Percentiles rank a stretch among this genome's conserved stretches.
These are phyloP conservation scores for Dicyrtomina minuta DNA, from an alignment of 2,888 invertebrate genomes.

Conservation along the genomic window DNA sequence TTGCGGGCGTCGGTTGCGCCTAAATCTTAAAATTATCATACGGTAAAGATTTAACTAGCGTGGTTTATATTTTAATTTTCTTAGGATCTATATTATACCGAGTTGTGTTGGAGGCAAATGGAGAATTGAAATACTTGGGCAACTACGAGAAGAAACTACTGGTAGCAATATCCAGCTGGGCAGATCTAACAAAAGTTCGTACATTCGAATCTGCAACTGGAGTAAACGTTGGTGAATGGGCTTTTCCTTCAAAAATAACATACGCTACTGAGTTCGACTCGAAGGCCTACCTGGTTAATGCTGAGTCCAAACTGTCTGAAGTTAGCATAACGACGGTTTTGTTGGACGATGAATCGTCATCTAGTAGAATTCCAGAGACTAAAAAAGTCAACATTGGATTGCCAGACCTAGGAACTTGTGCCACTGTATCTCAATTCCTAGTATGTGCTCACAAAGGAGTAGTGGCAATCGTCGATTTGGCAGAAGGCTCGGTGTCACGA, in stretches of 20 bases:
- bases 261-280: constrained; percentile 38
- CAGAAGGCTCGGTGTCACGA: constrained; percentile 39
- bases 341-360: constrained; percentile 2
- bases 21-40: too few relatives aligned
- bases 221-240: constrained; percentile 54
- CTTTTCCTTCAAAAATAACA: constrained; percentile 25
- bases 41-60: too few relatives aligned
- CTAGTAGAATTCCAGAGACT: too few relatives aligned
- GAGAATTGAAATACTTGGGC: constrained; percentile 42
- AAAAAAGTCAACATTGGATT: constrained; percentile 30
- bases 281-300: constrained; percentile 23
- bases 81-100: constrained; percentile 78
- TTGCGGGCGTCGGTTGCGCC: too few relatives aligned
- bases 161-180: constrained; percentile 67
- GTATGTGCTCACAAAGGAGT: constrained; percentile 38
- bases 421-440: constrained; percentile 38
- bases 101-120: constrained; percentile 69
- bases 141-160: constrained; percentile 60
- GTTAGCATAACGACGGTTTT: constrained; percentile 2
- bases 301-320: constrained; percentile 11
- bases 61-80: too few relatives aligned
- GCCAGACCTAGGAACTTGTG: constrained; percentile 28
- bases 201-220: constrained; percentile 78
- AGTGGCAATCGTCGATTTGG: constrained; percentile 40
- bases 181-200: constrained; percentile 65